Base-by-base conservation (phyloP, 2,888 invertebrate genomes). In the Blera fallax region DNA sequence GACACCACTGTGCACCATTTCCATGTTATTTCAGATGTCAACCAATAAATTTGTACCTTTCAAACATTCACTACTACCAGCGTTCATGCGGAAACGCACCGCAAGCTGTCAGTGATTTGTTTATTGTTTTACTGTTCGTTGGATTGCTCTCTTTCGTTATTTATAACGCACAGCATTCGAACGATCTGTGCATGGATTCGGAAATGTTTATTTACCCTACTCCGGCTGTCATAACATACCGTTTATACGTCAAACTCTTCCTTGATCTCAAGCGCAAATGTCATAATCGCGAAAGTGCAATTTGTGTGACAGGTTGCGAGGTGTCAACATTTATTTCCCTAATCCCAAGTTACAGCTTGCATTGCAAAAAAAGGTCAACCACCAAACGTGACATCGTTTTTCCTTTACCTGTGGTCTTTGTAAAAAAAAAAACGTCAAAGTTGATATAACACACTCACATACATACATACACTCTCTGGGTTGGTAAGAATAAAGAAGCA, bases 251-350 rank as follows among this genome's bases (percentile, higher is more conserved):
- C 21, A 56, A 40, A 58, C 34, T 34, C 21, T 52, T 11, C 21
- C 58, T 16, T 48, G 45, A 40, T 52, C 14, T 21, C 8, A 40
- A 43, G 14, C 10, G 24, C 64, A 60, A 85, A 85, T 81, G 85
- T 85, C 81, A 85, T 72, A 81, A 85, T 65, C 70, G 85, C 72
- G 54, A 85, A 81, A 85, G 81, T 85, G 76, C 76, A 67, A 72
- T 85, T 76, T 80, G 65, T 81, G 85, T 81, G 85, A 84, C 84
- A 81, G 85, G 76, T 81, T 77, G 52, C 52, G 54, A 81, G 62
- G 77, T 81, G 85, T 72, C 81, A 81, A 48, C 64, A 43, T 56
- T 70, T 64, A 69, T 62, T 48, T 70, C 64, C 14, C 77, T 70
- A 60, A 62, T 34, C 65, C 29, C 74, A 37, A 48, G 27, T 56